A percentile compares a stretch with the other conserved stretches of the same genome.
Evolutionary conservation across 2,797 vertebrate species (phyloP).

Genomic region (Vireo griseus): DNA sequence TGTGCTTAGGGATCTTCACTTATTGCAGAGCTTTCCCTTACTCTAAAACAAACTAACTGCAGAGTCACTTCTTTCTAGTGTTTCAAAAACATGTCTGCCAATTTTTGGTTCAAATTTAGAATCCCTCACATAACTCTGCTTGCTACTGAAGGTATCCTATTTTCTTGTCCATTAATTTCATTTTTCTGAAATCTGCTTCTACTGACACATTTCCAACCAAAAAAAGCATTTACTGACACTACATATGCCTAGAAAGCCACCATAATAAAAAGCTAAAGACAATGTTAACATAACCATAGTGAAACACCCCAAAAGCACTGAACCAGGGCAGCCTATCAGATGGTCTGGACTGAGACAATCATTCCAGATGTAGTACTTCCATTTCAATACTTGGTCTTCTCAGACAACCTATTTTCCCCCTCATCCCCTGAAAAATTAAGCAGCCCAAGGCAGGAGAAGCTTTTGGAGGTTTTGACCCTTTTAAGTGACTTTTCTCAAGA

Average conservation of each 20-base stretch:
- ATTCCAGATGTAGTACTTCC: neutral
- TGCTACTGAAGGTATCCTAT: neutral
- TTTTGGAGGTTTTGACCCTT: neutral
- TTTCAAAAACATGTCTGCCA: neutral
- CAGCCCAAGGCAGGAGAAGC: neutral
- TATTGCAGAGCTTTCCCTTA: neutral
- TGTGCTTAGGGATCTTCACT: neutral
- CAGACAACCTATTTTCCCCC: neutral
- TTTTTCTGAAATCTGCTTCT: neutral
- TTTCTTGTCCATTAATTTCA: neutral
- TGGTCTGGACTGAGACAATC: neutral
- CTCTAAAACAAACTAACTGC: neutral
- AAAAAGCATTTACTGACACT: neutral
- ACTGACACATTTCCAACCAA: neutral
- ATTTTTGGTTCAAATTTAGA: neutral
- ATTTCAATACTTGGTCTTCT: neutral
- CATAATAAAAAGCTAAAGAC: neutral
- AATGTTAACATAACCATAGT: neutral
- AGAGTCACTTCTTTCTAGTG: neutral
- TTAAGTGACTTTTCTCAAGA: neutral
- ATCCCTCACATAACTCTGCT: neutral
- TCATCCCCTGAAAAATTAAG: neutral
- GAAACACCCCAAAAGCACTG: neutral
- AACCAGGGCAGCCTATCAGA: neutral
- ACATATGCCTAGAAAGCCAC: neutral